phyloP scores from a whole-genome alignment of 1,140 invertebrate species.

The Zaprionus inermis region DNA sequence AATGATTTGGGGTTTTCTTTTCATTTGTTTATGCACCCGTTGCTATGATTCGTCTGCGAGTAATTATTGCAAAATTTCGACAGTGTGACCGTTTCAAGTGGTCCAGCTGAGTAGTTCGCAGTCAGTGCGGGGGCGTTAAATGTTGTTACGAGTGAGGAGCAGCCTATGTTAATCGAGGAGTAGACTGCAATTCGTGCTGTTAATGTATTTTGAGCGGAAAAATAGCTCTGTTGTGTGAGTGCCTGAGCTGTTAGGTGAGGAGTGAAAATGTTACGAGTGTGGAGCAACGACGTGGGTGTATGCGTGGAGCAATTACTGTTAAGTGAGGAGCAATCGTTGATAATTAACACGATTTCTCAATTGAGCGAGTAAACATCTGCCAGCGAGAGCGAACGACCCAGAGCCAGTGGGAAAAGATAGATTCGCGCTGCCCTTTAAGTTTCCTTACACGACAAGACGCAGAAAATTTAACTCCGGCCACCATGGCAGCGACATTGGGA shows the following conservation, averaged over 20 bases:
- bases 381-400: constrained; percentile 58
- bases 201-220: not conserved
- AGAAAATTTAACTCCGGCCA: constrained; percentile 84
- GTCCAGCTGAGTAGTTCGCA: not conserved
- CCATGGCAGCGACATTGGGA: constrained; percentile 92
- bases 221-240: not conserved
- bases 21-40: constrained; percentile 77
- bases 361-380: constrained; percentile 52
- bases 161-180: not conserved
- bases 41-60: constrained; percentile 58
- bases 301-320: constrained; percentile 22
- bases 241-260: not conserved
- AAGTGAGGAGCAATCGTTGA: constrained; percentile 11
- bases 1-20: constrained; percentile 48
- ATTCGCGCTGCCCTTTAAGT: constrained; percentile 77
- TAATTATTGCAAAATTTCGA: constrained; percentile 35
- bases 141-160: constrained; percentile 1
- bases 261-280: constrained; percentile 8
- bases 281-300: constrained; percentile 17
- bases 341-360: constrained; percentile 26
- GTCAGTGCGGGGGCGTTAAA: constrained; percentile 25
- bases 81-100: constrained; percentile 25
- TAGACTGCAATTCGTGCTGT: not conserved
- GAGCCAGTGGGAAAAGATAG: constrained; percentile 72
- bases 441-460: constrained; percentile 76